phyloP scores from a whole-genome alignment of 2,113 vertebrate genomes.

The Atherinomorus stipes region DNA sequence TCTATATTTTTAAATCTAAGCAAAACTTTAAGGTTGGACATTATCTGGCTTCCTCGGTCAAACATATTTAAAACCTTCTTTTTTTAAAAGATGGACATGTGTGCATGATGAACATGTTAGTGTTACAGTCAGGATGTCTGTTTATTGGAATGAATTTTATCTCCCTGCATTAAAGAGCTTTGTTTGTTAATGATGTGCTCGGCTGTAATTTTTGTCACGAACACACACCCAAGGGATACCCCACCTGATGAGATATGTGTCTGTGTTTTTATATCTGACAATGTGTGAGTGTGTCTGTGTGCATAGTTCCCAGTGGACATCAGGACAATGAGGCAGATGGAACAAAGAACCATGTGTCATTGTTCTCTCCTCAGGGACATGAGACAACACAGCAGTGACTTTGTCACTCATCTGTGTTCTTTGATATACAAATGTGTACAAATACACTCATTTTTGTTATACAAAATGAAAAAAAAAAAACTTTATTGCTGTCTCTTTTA shows the following conservation, averaged over 20 bases:
- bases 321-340: constrained; percentile 25
- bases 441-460: neutral
- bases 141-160: neutral
- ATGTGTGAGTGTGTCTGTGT: neutral
- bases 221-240: neutral
- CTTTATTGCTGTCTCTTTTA: neutral
- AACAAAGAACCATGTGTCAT: constrained; percentile 30
- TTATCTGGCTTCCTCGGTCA: too few species aligned
- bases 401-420: constrained; percentile 8
- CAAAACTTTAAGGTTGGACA: too few species aligned
- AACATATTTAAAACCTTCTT: too few species aligned
- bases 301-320: constrained; percentile 13
- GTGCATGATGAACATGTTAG: too few species aligned
- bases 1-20: too few species aligned
- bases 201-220: neutral
- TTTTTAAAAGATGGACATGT: too few species aligned
- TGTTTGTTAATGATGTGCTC: constrained; percentile 3
- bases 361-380: constrained; percentile 21
- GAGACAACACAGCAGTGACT: constrained; percentile 18
- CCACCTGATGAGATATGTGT: neutral
- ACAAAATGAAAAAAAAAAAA: neutral
- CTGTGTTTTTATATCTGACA: neutral
- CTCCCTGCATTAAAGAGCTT: neutral
- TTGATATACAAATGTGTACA: neutral
- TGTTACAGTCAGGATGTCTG: too few species aligned